Conservation (phyloP, 2,797 vertebrate species). For the Eulemur rubriventer region DNA sequence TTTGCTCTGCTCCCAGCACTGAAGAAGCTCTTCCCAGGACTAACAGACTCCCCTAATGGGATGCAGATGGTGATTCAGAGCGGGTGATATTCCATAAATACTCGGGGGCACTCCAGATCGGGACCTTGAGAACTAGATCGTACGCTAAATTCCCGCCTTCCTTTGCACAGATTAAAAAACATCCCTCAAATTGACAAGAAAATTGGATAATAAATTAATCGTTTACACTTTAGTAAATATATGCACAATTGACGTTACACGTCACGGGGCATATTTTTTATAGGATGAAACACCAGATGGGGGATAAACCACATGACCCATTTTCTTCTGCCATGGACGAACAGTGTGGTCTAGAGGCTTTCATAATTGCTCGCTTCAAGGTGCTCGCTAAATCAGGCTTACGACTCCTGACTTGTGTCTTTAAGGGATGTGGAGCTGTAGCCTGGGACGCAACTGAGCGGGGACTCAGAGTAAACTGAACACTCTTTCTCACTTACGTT, state of each 20-base stretch:
- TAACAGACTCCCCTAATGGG: background rate
- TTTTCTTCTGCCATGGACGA: background rate
- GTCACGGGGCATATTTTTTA: background rate
- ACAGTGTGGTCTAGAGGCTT: background rate
- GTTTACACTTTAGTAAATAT: slow-evolving; percentile 70
- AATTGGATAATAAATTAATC: slow-evolving; percentile 80
- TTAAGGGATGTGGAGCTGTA: background rate
- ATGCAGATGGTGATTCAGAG: background rate
- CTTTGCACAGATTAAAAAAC: slow-evolving; percentile 61
- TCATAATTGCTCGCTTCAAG: background rate
- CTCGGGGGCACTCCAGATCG: background rate
- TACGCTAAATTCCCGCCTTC: slow-evolving; percentile 47
- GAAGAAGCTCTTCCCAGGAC: background rate
- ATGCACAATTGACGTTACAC: slow-evolving; percentile 59
- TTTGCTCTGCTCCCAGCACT: accelerated
- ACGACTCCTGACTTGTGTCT: background rate
- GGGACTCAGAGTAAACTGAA: background rate
- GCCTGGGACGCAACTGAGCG: background rate
- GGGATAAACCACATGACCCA: background rate
- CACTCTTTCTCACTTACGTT: background rate
- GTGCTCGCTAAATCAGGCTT: background rate
- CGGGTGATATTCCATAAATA: slow-evolving; percentile 47
- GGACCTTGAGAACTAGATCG: slow-evolving; percentile 52
- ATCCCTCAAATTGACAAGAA: slow-evolving; percentile 78
- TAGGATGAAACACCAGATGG: background rate